phyloP scores from a whole-genome alignment of 2,888 invertebrate genomes.

The Drepanosiphum platanoidis region DNA sequence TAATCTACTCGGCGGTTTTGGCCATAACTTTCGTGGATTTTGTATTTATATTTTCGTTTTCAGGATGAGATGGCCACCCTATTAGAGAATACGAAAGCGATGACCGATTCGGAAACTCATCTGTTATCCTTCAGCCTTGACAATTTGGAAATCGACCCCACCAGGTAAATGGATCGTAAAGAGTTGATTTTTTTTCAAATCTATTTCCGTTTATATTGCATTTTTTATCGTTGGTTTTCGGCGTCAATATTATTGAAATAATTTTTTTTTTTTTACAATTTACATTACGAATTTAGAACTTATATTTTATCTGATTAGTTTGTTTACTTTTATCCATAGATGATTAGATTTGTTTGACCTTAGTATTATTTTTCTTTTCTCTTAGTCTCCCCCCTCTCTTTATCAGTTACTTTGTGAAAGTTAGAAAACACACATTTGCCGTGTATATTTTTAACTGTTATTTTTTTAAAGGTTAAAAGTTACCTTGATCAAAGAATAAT shows the following conservation, averaged over 20 bases:
- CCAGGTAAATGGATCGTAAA: slow-evolving; percentile 63
- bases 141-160: slow-evolving; percentile 64
- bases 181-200: background rate
- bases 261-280: background rate
- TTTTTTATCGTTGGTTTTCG: background rate
- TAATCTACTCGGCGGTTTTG: background rate
- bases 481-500: background rate
- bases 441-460: background rate
- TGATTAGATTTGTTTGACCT: background rate
- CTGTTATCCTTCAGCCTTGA: slow-evolving; percentile 63
- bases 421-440: background rate
- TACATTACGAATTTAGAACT: too few species aligned
- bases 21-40: background rate
- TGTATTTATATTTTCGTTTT: background rate
- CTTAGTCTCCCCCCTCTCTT: background rate
- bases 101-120: slow-evolving; percentile 56
- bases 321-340: slow-evolving; percentile 11
- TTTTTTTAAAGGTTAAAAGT: background rate
- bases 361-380: background rate
- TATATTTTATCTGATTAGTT: background rate
- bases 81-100: slow-evolving; percentile 48
- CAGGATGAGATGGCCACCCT: slow-evolving; percentile 57
- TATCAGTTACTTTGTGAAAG: slow-evolving; percentile 3
- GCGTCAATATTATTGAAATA: background rate
- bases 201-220: background rate